Evolutionary conservation across 2,797 vertebrate genomes (phyloP).

Genomic region (Artibeus jamaicensis): DNA sequence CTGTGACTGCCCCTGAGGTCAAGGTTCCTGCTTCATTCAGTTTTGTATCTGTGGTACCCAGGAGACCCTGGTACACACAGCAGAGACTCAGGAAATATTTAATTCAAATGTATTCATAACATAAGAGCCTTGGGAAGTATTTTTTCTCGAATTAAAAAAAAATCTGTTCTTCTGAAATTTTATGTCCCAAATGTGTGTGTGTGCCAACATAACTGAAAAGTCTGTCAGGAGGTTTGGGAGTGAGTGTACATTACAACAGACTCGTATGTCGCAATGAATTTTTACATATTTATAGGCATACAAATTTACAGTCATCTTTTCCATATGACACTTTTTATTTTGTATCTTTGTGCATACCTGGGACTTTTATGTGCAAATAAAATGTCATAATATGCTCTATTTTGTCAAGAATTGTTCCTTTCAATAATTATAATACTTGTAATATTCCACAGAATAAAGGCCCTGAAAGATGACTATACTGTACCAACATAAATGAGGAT

Average conservation of each 20-base stretch:
- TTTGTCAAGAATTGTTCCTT: constrained; percentile 29
- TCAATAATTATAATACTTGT: constrained; percentile 10
- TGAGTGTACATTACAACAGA: constrained; percentile 18
- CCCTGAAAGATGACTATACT: not conserved
- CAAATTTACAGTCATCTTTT: constrained; percentile 54
- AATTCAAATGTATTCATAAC: constrained; percentile 28
- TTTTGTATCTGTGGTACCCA: not conserved
- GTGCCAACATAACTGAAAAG: constrained; percentile 64
- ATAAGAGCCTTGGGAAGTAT: constrained; percentile 6
- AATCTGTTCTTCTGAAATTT: constrained; percentile 55
- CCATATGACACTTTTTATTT: constrained; percentile 55
- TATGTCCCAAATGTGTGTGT: constrained; percentile 46
- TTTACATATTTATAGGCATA: constrained; percentile 64
- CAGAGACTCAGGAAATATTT: constrained; percentile 49
- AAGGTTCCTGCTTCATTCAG: not conserved
- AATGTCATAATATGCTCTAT: constrained; percentile 35
- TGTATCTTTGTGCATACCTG: constrained; percentile 18
- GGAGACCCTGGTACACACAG: not conserved
- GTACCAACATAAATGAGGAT: not conserved
- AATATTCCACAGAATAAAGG: not conserved
- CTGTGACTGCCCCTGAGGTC: not conserved
- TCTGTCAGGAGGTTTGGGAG: constrained; percentile 49
- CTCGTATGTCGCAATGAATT: constrained; percentile 61
- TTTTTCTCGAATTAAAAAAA: constrained; percentile 37
- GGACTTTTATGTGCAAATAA: constrained; percentile 37